Evolutionary conservation across 37 sponge, comb jelly and placozoan species (phyloP), one percentile per base, ranked within the genome.

Genomic region (Lycopodina hypogea): DNA sequence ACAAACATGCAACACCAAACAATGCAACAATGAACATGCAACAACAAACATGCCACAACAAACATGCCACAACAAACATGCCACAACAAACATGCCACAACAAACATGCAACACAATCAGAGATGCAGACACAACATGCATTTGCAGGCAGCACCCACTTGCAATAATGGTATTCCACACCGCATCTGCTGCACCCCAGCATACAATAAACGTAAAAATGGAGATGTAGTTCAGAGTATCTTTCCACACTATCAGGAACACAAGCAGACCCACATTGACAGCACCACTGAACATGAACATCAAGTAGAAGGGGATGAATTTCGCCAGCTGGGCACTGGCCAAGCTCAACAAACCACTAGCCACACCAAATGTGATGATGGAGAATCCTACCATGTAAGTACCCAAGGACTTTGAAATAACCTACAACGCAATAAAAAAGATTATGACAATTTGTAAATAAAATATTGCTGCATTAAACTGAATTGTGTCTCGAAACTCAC

Each of bases 341-440:
- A 81, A 9, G 37, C 85, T 80, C 68, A 39, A 61, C 3, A 75
- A 26, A 33, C 69, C 77, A 76, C 79, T 75, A 52, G 80, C 21
- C 26, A 80, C 18, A 18, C 90, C 90, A 18, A 67, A 76, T 18
- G 66, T 55, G n/a, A 80, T 69, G 26, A 78, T 60, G 18, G 55
- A 40, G 70, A 84, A 76, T 0, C 90, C 90, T 18, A 89, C 85
- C 41, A 34, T 69, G 15, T 79, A 60, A 2, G 84, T 80, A 3
- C 90, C 90, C 35, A 89, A 75, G 53, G 85, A 89, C 35, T 80
- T 72, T 19, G 90, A 71, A 14, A 85, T 78, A 48, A 65, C 78
- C 9, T 65, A 74, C 86, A 79, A 62, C 14, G 34, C 14, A 7
- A 35, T 22, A n/a, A 73, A 55, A 21, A 39, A 52, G 8, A 32